phyloP scores from a whole-genome alignment of 2,797 vertebrate genomes.

The Callimico goeldii region DNA sequence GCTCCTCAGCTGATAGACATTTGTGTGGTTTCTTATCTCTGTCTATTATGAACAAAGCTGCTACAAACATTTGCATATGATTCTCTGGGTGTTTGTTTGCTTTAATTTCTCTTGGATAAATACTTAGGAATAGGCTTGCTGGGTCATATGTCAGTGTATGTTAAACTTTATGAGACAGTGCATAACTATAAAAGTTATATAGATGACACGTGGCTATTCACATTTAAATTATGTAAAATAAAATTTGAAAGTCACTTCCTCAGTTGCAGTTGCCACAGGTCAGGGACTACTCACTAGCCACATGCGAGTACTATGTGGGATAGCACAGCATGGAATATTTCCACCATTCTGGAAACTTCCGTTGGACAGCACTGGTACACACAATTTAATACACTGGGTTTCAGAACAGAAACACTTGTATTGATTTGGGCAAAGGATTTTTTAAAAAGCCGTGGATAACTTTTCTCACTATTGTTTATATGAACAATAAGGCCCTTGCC shows the following conservation, averaged over 20 bases:
- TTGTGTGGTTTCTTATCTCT: not conserved
- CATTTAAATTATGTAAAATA: not conserved
- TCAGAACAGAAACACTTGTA: not conserved
- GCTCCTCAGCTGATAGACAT: not conserved
- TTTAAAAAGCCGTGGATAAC: not conserved
- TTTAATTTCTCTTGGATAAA: not conserved
- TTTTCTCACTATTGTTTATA: not conserved
- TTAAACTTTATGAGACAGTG: not conserved
- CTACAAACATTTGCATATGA: not conserved
- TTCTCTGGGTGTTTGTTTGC: fast-evolving
- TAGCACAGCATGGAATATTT: fast-evolving
- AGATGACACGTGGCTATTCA: not conserved
- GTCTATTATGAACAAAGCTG: not conserved
- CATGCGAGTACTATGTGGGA: fast-evolving
- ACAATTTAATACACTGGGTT: not conserved
- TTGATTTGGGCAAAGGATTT: not conserved
- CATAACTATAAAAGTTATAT: not conserved
- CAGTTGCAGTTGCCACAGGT: fast-evolving
- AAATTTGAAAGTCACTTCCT: not conserved
- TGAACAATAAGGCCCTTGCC: not conserved
- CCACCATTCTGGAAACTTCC: not conserved
- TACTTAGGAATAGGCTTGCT: not conserved
- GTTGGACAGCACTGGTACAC: fast-evolving
- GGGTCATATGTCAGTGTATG: fast-evolving
- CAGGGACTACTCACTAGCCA: not conserved